Base-by-base conservation (phyloP, 92 coral and sea anemone species). In the Plumapathes pennacea region DNA sequence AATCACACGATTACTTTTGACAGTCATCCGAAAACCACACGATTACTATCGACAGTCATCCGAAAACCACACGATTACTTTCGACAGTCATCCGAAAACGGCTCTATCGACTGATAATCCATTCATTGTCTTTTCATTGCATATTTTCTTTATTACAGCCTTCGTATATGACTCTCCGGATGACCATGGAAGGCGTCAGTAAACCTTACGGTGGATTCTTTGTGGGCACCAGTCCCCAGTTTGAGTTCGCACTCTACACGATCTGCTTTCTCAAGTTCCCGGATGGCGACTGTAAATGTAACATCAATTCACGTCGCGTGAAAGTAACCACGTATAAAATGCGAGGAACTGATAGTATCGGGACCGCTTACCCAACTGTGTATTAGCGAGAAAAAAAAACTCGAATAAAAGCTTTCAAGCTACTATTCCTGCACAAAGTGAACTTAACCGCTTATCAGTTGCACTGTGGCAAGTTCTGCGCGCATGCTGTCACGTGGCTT, bases 231-330 rank as follows among this genome's bases (percentile, higher is more conserved):
- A 34, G 50, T 20, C 74, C 74, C 11, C 63, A 17, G 22, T 67
- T 67, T 41, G 74, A 67, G 21, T 52, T 67, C 51, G 74, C 74
- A 9, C 74, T 67, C 13, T 67, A 67, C 53, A 67, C 64, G 4
- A 41, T 53, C 10, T 67, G 74, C 22, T 67, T 67, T 34, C 74
- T 67, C 40, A 67, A 67, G 66, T 67, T 67, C 44, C 74, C 74
- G 4, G 43, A 54, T 26, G 54, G 53, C 13, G 32, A 38, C 21
- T 67, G 74, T 25, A 25, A 11, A 9, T 67, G 74, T 33, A 41
- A 44, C 18, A 67, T 67, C 47, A 67, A 67, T 19, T 52, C 18
- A 10, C 65, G 54, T 29, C 40, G 34, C 13, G 39, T 67, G 22
- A 54, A 10, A 38, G 27, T 67, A 19, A 54, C 10, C 32, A 38